phyloP scores from a whole-genome alignment of 2,888 invertebrate genomes.

The Erebia aethiops region DNA sequence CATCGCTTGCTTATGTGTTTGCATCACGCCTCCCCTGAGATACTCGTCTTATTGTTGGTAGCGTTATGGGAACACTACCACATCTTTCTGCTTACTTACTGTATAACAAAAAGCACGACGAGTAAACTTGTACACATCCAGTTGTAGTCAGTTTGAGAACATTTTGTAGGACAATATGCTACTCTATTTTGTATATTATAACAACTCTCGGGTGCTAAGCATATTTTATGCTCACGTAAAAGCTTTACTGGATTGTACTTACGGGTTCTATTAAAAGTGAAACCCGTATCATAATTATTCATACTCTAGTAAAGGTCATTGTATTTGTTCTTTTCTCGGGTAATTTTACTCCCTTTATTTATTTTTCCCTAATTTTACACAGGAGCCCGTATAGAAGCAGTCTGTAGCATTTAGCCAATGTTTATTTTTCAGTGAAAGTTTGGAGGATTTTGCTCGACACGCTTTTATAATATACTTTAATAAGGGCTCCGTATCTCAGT shows the following conservation, averaged over 20 bases:
- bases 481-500: too few species aligned
- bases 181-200: background rate
- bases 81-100: too few species aligned
- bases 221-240: slow-evolving; percentile 27
- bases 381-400: background rate
- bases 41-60: too few species aligned
- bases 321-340: slow-evolving; percentile 11
- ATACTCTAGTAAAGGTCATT: slow-evolving; percentile 16
- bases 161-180: background rate
- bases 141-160: background rate
- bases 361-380: slow-evolving; percentile 1
- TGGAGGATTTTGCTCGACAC: background rate
- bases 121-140: background rate
- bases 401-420: background rate
- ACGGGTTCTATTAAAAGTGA: slow-evolving; percentile 29
- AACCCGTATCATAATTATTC: background rate
- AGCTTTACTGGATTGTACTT: slow-evolving; percentile 22
- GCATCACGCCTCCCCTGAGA: too few species aligned
- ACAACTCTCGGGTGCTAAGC: slow-evolving; percentile 6
- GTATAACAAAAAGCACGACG: too few species aligned
- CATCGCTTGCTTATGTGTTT: too few species aligned
- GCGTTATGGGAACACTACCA: too few species aligned
- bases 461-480: background rate
- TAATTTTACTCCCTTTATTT: background rate
- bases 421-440: background rate